Evolutionary conservation across 2,113 vertebrate species (phyloP), one percentile per base, ranked within the genome.

Genomic region (Phoenicopterus ruber): DNA sequence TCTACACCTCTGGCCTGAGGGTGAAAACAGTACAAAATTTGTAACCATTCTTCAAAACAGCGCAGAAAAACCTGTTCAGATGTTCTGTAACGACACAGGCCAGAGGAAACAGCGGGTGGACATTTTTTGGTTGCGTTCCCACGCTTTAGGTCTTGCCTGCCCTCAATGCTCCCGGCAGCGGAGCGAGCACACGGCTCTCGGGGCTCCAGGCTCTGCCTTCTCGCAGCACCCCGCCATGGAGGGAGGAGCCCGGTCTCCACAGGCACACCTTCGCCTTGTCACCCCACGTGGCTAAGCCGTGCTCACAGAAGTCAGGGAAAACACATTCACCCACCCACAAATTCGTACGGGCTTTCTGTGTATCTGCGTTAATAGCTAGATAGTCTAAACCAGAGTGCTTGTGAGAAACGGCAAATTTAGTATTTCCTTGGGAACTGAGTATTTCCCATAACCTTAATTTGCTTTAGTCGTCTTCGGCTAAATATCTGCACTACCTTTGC

Each of bases 161-260:
- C 34, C 34, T 54, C 0, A 0, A 3, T 17, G 50, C 20, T 78
- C 29, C 32, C 7, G 58, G 82, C 54, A 82, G 54, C 55, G 36
- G n/a, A n/a, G 34, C 0, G 2, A 71, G 50, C 42, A 25, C 36
- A 6, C 0, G 4, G 61, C 28, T 58, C 16, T 24, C 8, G 2
- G 46, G 34, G 28, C 46, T 84, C n/a, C 55, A 32, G 62, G 10
- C 50, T 59, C 50, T 52, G 61, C 38, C 38, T 38, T 18, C 82
- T 10, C 2, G 0, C 72, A 73, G 65, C n/a, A 28, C 9, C 44
- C 29, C 3, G 6, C 29, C 42, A 6, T 2, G 44, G 66, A 63
- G 11, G 31, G 31, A 69, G 31, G 3, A 90, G 38, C 49, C 52
- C 10, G 6, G 10, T 16, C 42, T 81, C 36, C 7, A 34, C 38